Conservation (phyloP, 2,113 vertebrate species). For the Nycticorax nycticorax region DNA sequence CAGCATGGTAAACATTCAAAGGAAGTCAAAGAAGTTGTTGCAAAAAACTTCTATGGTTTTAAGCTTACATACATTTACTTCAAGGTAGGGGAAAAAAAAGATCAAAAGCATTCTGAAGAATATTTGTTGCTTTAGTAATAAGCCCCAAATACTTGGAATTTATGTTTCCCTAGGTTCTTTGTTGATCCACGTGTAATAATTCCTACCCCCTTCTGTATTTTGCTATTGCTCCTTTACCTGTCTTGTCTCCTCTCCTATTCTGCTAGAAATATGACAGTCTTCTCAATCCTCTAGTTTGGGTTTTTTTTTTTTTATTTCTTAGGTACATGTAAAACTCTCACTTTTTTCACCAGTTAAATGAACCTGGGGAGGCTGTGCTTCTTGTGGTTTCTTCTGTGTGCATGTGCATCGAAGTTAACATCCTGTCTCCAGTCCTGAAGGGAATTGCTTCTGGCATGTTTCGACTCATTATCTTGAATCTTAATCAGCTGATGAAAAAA, state of each 20-base stretch:
- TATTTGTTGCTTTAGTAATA: constrained; percentile 40
- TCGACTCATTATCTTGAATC: constrained; percentile 74
- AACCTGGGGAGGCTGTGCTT: not conserved
- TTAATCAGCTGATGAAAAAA: constrained; percentile 73
- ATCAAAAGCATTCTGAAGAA: constrained; percentile 62
- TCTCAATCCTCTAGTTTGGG: not conserved
- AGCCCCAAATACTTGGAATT: constrained; percentile 28
- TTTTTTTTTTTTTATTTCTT: not conserved
- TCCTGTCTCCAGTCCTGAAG: constrained; percentile 48
- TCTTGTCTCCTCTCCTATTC: not conserved
- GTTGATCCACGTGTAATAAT: not conserved
- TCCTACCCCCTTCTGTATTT: not conserved
- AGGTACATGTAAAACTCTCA: not conserved
- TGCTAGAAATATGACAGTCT: not conserved
- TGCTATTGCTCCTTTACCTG: not conserved
- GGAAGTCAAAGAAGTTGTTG: constrained; percentile 11
- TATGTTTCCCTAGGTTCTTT: constrained; percentile 4
- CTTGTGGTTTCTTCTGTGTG: not conserved
- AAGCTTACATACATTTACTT: not conserved
- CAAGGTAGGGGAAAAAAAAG: not conserved
- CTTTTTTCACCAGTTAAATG: not conserved
- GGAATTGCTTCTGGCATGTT: constrained; percentile 71
- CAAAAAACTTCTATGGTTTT: constrained; percentile 37
- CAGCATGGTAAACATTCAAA: not conserved
- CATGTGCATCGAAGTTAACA: constrained; percentile 39